Percentiles rank a stretch among this genome's conserved stretches.
Evolutionary conservation across 2,888 invertebrate genomes (phyloP).

Genomic region (Galeruca laticollis): DNA sequence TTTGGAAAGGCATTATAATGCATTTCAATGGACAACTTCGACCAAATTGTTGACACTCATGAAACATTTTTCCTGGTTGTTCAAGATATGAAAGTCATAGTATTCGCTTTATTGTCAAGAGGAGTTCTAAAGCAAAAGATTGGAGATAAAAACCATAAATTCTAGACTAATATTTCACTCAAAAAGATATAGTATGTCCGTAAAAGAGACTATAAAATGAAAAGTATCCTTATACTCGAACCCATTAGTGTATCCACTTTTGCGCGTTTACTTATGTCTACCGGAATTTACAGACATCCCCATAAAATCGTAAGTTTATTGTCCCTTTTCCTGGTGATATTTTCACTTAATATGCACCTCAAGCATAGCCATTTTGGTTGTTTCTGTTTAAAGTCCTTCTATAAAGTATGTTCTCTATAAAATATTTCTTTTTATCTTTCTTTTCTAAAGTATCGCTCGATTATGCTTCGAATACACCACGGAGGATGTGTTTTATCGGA

Average conservation of each 20-base stretch:
- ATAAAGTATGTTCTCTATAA: constrained; percentile 31
- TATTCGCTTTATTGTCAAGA: not conserved
- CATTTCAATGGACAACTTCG: too few relatives aligned
- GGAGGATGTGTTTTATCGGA: not conserved
- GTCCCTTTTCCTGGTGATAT: constrained; percentile 41
- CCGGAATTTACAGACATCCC: constrained; percentile 41
- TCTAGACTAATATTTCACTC: constrained; percentile 24
- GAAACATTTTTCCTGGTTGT: not conserved
- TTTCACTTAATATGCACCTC: constrained; percentile 43
- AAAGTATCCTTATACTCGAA: constrained; percentile 32
- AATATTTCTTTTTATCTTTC: constrained; percentile 30
- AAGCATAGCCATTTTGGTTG: constrained; percentile 38
- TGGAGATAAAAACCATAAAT: constrained; percentile 24
- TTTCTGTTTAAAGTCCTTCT: constrained; percentile 36
- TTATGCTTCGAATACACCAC: constrained; percentile 30
- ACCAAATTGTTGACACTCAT: too few relatives aligned
- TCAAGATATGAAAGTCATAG: not conserved
- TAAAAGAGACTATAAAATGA: constrained; percentile 31
- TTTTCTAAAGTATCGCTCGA: constrained; percentile 28
- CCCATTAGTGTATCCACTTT: constrained; percentile 35
- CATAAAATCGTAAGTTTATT: constrained; percentile 43
- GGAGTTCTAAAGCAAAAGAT: not conserved
- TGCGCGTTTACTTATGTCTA: constrained; percentile 35
- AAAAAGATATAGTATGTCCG: constrained; percentile 16
- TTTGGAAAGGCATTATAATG: too few relatives aligned